Evolutionary conservation across 2,888 invertebrate genomes (phyloP).

Genomic region (Mesorhabditis belari): DNA sequence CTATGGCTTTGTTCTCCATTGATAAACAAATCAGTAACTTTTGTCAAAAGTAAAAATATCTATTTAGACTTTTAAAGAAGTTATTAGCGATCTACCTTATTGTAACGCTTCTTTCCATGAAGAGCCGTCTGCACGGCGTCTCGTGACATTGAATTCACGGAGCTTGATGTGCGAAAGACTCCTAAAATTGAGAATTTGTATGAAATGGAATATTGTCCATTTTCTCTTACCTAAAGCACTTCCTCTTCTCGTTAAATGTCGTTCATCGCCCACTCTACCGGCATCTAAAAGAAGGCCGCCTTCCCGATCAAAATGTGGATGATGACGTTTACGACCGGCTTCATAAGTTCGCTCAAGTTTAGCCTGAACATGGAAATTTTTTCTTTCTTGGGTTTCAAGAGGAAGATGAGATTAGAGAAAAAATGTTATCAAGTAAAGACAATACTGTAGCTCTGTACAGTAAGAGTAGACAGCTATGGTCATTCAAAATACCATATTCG

Average conservation of each 20-base stretch:
- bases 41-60: no score
- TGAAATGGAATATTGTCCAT: neutral
- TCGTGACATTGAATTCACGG: constrained; percentile 18
- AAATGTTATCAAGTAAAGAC: no score
- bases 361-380: no score
- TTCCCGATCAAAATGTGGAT: neutral
- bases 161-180: constrained; percentile 24
- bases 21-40: no score
- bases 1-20: neutral
- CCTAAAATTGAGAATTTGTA: constrained; percentile 10
- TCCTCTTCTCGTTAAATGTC: constrained; percentile 9
- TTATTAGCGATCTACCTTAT: constrained; percentile 12
- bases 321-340: constrained; percentile 18
- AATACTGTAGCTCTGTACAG: no score
- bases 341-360: constrained; percentile 46
- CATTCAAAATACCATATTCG: neutral
- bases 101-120: constrained; percentile 12
- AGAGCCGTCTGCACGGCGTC: constrained; percentile 27
- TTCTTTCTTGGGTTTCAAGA: no score
- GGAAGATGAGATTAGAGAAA: no score
- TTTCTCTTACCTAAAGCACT: constrained; percentile 14
- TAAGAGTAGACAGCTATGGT: no score
- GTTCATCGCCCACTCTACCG: constrained; percentile 1
- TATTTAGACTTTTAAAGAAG: no score
- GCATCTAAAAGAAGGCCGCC: neutral